Evolutionary conservation across 2,797 vertebrate species (phyloP), one percentile per base, ranked within the genome.

Genomic region (Spea hammondii): DNA sequence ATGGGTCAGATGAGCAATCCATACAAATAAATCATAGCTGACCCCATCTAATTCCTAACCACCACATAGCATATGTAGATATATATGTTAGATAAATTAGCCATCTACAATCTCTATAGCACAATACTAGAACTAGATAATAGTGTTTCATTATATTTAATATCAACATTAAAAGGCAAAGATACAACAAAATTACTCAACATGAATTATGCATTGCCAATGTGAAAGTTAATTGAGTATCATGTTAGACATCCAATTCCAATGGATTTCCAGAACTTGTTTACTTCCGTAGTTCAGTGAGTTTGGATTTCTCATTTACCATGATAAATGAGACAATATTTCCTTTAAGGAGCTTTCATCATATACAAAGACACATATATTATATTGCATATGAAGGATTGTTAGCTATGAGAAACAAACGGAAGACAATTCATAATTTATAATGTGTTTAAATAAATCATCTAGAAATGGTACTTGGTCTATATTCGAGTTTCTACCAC

Each of bases 1-100:
- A 74, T 48, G 68, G 78, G 69, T 74, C 65, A 79, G 47, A 14
- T 10, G 44, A 67, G 68, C 64, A 64, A 74, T 79, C 78, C 53
- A 74, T 74, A 79, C 32, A 71, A 72, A 62, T 68, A 74, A 69
- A 67, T n/a, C 55, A 69, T 59, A 79, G 78, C 74, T 62, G 74
- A 74, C 78, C 72, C 62, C 14, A 47, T 69, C 46, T 64, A 48
- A 8, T 53, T 62, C 55, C 12, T 72, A 62, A n/a, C 4, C 11
- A 60, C 13, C 50, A 50, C 51, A 59, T 65, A 73, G 62, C 46
- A 17, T 9, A 57, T 46, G 2, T 45, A n/a, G 12, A 47, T 8
- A 12, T 14, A 49, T 60, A 13, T n/a, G 47, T 8, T 55, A 12
- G 14, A 12, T 7, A 5, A 7, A 46, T 44, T 5, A 14, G 14